Evolutionary conservation across 2,888 invertebrate genomes (phyloP).

Genomic region (Aspidiotus rigidus): DNA sequence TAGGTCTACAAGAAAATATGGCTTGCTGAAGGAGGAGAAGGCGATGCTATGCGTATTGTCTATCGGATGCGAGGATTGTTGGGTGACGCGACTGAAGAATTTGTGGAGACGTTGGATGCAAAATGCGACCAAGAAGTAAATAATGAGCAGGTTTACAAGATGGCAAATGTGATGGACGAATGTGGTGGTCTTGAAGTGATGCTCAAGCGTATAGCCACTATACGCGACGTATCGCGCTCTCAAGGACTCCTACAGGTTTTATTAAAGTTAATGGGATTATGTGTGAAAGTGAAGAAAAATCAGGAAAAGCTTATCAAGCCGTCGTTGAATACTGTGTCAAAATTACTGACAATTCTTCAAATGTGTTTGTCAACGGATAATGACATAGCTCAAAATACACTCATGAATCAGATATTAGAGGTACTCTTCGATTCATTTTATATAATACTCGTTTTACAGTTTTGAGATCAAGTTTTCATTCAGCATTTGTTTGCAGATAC

Average conservation of each 20-base stretch:
- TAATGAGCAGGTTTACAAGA: constrained; percentile 86
- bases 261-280: constrained; percentile 77
- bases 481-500: constrained; percentile 52
- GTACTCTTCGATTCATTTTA: constrained; percentile 42
- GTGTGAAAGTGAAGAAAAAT: constrained; percentile 82
- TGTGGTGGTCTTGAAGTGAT: constrained; percentile 69
- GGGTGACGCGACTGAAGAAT: constrained; percentile 98
- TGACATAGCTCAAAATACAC: constrained; percentile 59
- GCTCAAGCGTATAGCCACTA: constrained; percentile 73
- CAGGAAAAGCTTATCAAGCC: constrained; percentile 82
- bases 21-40: constrained; percentile 79
- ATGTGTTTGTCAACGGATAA: constrained; percentile 58
- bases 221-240: constrained; percentile 52
- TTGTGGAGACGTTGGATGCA: constrained; percentile 84
- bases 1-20: constrained; percentile 65
- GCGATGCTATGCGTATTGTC: constrained; percentile 93
- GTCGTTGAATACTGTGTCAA: constrained; percentile 70
- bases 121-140: constrained; percentile 79
- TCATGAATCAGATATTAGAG: constrained; percentile 83
- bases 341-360: constrained; percentile 70
- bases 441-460: not conserved
- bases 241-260: constrained; percentile 80
- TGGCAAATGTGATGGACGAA: constrained; percentile 76
- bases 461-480: constrained; percentile 5
- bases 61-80: constrained; percentile 95